These are phyloP conservation scores for Drosophila arawakana DNA, from an alignment of 1,140 invertebrate genomes.

Conservation along the genomic window DNA sequence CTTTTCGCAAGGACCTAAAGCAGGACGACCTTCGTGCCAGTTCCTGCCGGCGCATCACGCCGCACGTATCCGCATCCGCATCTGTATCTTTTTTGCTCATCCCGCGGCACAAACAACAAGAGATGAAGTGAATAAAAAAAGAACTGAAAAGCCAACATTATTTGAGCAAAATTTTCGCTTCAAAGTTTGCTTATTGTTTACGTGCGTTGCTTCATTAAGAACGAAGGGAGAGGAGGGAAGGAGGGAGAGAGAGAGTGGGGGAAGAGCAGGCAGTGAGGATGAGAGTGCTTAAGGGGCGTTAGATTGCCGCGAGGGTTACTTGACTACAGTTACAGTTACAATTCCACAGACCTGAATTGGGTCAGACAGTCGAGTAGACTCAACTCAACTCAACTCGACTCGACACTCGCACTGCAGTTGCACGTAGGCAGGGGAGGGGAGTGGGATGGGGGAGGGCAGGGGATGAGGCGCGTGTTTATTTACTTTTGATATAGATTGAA, in stretches of 20 bases:
- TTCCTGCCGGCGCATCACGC: slow-evolving; percentile 70
- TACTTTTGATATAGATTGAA: slow-evolving; percentile 80
- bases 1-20: slow-evolving; percentile 46
- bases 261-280: background rate
- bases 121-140: slow-evolving; percentile 25
- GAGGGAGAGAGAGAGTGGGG: slow-evolving; percentile 4
- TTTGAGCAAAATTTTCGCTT: slow-evolving; percentile 82
- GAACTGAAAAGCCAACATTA: slow-evolving; percentile 64
- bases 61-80: slow-evolving; percentile 72
- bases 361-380: slow-evolving; percentile 60
- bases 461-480: slow-evolving; percentile 69
- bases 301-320: slow-evolving; percentile 63
- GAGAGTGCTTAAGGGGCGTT: slow-evolving; percentile 24
- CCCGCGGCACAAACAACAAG: slow-evolving; percentile 18
- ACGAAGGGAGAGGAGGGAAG: slow-evolving; percentile 33
- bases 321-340: slow-evolving; percentile 58
- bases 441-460: background rate
- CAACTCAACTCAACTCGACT: background rate
- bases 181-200: slow-evolving; percentile 83
- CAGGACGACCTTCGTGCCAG: slow-evolving; percentile 72
- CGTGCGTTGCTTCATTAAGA: slow-evolving; percentile 82
- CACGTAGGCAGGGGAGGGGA: background rate
- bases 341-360: slow-evolving; percentile 62
- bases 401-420: slow-evolving; percentile 52
- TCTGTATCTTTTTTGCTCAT: slow-evolving; percentile 27